These are phyloP conservation scores for Labia minor DNA, from an alignment of 2,888 invertebrate genomes.

Conservation along the genomic window DNA sequence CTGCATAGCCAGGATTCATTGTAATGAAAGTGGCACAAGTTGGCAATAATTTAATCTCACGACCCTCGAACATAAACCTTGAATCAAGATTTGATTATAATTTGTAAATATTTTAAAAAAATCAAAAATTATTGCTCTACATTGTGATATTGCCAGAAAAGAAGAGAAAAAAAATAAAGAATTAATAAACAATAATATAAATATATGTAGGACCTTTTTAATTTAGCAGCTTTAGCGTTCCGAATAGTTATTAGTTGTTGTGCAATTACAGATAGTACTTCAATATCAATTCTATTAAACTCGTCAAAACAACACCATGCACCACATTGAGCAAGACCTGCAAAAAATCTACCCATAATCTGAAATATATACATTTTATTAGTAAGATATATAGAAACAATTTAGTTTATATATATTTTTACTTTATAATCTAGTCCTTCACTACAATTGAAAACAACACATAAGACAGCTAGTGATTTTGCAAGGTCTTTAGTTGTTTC, in stretches of 20 bases:
- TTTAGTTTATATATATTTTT: slow-evolving; percentile 31
- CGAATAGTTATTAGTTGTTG: slow-evolving; percentile 80
- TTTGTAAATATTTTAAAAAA: background rate
- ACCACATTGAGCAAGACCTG: slow-evolving; percentile 78
- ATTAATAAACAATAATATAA: background rate
- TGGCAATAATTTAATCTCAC: slow-evolving; percentile 69
- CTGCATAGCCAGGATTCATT: slow-evolving; percentile 89
- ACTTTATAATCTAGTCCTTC: slow-evolving; percentile 56
- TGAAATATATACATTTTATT: slow-evolving; percentile 34
- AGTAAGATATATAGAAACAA: background rate
- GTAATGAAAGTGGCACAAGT: slow-evolving; percentile 80
- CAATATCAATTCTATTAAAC: slow-evolving; percentile 83
- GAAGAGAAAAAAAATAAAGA: slow-evolving; percentile 4
- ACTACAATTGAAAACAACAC: slow-evolving; percentile 86
- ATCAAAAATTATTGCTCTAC: background rate
- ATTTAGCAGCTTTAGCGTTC: slow-evolving; percentile 66
- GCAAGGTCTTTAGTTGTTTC: slow-evolving; percentile 85
- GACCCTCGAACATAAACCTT: slow-evolving; percentile 80
- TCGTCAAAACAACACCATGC: slow-evolving; percentile 92
- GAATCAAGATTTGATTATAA: too few relatives aligned
- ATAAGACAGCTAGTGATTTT: slow-evolving; percentile 77
- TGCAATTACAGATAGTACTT: slow-evolving; percentile 80
- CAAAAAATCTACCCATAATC: slow-evolving; percentile 87
- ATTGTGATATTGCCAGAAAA: background rate
- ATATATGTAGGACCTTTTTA: slow-evolving; percentile 44